Conservation (phyloP, 2,888 invertebrate genomes). For the Parnassius mnemosyne region DNA sequence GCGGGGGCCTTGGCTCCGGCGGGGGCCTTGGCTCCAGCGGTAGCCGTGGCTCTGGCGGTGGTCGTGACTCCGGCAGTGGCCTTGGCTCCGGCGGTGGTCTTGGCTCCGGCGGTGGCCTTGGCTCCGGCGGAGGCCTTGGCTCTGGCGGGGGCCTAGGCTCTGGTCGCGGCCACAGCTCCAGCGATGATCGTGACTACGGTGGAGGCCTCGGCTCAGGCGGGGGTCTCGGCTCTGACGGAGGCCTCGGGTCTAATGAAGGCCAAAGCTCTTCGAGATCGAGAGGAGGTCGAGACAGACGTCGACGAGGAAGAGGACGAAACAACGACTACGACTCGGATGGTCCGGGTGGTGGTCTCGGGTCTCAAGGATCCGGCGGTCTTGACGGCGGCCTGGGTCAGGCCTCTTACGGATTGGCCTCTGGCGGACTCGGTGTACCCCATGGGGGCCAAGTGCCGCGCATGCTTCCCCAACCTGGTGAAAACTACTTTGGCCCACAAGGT, state of each 20-base stretch:
- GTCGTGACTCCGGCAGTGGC: slow-evolving; percentile 37
- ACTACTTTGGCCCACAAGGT: slow-evolving; percentile 56
- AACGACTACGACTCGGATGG: slow-evolving; percentile 46
- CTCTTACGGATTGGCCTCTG: slow-evolving; percentile 55
- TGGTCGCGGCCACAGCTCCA: slow-evolving; percentile 43
- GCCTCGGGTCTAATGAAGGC: slow-evolving; percentile 37
- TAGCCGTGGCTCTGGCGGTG: slow-evolving; percentile 36
- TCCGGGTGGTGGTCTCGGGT: slow-evolving; percentile 43
- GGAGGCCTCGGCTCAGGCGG: slow-evolving; percentile 37
- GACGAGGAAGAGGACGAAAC: slow-evolving; percentile 70
- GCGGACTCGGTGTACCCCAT: slow-evolving; percentile 71
- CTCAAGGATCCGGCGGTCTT: slow-evolving; percentile 44
- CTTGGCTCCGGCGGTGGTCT: slow-evolving; percentile 29
- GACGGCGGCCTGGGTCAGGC: slow-evolving; percentile 53
- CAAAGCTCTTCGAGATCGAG: slow-evolving; percentile 46
- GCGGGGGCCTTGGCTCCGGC: slow-evolving; percentile 43
- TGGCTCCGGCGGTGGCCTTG: slow-evolving; percentile 31
- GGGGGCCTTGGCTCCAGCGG: slow-evolving; percentile 43
- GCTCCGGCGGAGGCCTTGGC: slow-evolving; percentile 40
- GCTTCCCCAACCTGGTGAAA: slow-evolving; percentile 59
- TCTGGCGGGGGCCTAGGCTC: slow-evolving; percentile 44
- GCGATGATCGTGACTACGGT: slow-evolving; percentile 37
- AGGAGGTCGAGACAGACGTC: slow-evolving; percentile 61
- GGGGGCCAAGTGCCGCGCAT: slow-evolving; percentile 72
- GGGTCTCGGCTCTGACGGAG: slow-evolving; percentile 38